Conservation (phyloP, 2,113 vertebrate species). For the Lipophrys pholis region DNA sequence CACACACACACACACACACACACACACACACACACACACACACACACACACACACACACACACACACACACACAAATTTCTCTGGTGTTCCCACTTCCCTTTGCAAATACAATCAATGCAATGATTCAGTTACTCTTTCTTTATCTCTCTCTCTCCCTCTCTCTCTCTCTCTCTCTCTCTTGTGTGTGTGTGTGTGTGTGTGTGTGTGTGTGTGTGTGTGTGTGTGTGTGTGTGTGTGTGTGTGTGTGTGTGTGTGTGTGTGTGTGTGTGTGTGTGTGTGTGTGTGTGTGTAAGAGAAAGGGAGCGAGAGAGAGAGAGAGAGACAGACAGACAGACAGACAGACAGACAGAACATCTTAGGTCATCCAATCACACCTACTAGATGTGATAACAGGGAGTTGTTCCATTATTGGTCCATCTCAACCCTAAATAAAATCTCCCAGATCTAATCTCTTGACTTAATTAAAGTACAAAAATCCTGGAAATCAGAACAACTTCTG, state of each 20-base stretch:
- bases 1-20: too few relatives aligned
- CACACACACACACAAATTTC: constrained; percentile 16
- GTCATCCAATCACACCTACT: constrained; percentile 44
- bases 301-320: not conserved
- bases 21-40: too few relatives aligned
- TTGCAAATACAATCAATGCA: constrained; percentile 66
- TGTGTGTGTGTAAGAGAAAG: too few relatives aligned
- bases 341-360: constrained; percentile 18
- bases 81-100: constrained; percentile 41
- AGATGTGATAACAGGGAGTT: constrained; percentile 49
- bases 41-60: too few relatives aligned
- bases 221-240: too few relatives aligned
- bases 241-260: too few relatives aligned
- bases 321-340: too few relatives aligned
- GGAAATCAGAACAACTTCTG: constrained; percentile 50
- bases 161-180: too few relatives aligned
- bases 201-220: too few relatives aligned
- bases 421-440: constrained; percentile 64
- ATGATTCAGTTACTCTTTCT: constrained; percentile 22
- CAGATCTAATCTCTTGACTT: constrained; percentile 48
- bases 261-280: too few relatives aligned
- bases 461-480: constrained; percentile 49
- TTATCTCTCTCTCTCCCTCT: too few relatives aligned
- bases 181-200: not conserved
- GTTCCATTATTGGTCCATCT: constrained; percentile 58